These are phyloP conservation scores for Atlantisia rogersi DNA, from an alignment of 2,113 vertebrate species.

Conservation along the genomic window DNA sequence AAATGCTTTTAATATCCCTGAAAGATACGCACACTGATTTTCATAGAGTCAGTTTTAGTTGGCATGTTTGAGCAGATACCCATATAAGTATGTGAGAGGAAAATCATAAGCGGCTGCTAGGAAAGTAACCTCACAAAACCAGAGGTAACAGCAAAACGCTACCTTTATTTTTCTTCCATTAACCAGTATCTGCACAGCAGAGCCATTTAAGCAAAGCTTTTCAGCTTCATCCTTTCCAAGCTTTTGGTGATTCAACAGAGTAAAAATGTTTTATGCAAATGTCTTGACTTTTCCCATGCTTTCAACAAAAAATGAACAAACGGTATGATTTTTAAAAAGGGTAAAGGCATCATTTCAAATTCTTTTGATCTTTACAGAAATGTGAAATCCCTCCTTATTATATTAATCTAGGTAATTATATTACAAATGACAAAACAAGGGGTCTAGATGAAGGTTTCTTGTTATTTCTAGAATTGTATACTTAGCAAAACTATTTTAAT, in stretches of 20 bases:
- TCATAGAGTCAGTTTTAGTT: background rate
- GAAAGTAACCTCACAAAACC: background rate
- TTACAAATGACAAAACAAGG: background rate
- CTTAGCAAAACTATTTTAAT: background rate
- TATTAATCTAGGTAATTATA: background rate
- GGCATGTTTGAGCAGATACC: background rate
- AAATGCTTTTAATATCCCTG: background rate
- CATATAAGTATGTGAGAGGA: background rate
- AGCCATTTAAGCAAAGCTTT: background rate
- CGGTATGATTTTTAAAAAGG: background rate
- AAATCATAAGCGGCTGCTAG: background rate
- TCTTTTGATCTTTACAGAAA: conserved; percentile 10
- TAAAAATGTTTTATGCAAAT: background rate
- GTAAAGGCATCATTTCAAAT: background rate
- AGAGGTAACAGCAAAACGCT: background rate
- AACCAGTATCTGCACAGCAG: background rate
- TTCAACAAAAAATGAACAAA: background rate
- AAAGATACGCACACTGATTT: background rate
- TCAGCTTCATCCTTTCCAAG: background rate
- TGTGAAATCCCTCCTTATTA: background rate
- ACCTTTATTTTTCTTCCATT: background rate
- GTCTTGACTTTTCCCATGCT: background rate
- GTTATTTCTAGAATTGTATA: background rate
- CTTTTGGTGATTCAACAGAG: background rate
- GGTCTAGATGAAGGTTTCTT: background rate